phyloP scores from a whole-genome alignment of 2,797 vertebrate genomes.

The Sebastes cheni region DNA sequence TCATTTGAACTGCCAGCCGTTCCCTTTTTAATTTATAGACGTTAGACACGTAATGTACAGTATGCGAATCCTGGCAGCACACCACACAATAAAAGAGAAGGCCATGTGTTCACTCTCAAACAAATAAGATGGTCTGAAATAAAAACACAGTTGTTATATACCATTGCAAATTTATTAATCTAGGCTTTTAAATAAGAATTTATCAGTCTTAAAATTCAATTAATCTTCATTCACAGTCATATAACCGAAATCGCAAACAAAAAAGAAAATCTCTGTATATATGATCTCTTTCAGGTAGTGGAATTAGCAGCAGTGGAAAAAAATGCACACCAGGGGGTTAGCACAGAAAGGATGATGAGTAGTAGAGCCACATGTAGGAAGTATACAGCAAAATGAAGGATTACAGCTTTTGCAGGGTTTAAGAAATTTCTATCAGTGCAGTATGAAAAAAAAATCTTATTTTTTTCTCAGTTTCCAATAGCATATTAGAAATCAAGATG shows the following conservation, averaged over 20 bases:
- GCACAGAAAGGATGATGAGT: conserved; percentile 49
- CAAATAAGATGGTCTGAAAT: conserved; percentile 34
- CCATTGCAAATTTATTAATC: conserved; percentile 78
- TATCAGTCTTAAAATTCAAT: conserved; percentile 79
- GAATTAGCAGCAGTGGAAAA: conserved; percentile 79
- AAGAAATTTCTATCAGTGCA: conserved; percentile 64
- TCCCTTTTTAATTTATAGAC: conserved; percentile 30
- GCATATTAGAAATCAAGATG: conserved; percentile 57
- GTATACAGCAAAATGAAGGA: conserved; percentile 47
- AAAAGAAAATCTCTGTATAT: conserved; percentile 71
- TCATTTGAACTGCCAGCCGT: conserved; percentile 13
- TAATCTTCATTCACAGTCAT: conserved; percentile 82
- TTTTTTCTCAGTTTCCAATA: conserved; percentile 47
- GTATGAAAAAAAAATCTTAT: conserved; percentile 25
- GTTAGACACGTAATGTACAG: conserved; percentile 42
- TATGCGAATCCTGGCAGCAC: conserved; percentile 5
- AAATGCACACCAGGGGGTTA: conserved; percentile 63
- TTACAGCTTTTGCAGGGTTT: conserved; percentile 41
- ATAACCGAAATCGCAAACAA: conserved; percentile 63
- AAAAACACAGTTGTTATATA: conserved; percentile 62
- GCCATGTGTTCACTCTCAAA: conserved; percentile 29
- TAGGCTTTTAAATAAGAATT: conserved; percentile 84
- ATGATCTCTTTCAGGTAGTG: conserved; percentile 79
- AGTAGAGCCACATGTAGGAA: conserved; percentile 31
- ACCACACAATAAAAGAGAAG: conserved; percentile 11